Percentiles rank a stretch among this genome's conserved stretches.
Conservation (phyloP, 2,888 invertebrate species). For the Troilus luridus region DNA sequence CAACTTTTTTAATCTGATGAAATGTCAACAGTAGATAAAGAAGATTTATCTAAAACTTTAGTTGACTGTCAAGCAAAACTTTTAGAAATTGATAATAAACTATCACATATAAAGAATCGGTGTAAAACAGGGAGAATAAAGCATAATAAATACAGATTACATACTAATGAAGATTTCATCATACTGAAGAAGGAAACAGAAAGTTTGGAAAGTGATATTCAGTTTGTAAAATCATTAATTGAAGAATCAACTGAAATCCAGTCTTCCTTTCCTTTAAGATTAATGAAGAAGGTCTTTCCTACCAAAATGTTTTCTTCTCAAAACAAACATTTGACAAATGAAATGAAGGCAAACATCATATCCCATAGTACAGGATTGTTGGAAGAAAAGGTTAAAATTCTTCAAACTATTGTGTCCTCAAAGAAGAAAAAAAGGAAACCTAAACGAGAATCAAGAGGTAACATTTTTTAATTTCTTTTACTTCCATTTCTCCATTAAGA, state of each 20-base stretch:
- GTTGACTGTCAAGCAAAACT: slow-evolving; percentile 16
- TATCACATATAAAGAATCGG: slow-evolving; percentile 9
- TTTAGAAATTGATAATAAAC: neutral
- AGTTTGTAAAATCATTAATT: neutral
- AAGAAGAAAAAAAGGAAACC: slow-evolving; percentile 44
- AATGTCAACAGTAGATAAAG: neutral
- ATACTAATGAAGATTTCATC: slow-evolving; percentile 25
- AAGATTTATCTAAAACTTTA: slow-evolving; percentile 29
- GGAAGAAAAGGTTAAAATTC: slow-evolving; percentile 37
- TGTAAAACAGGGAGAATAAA: neutral
- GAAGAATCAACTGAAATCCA: slow-evolving; percentile 22
- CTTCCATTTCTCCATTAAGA: neutral
- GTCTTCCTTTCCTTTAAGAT: slow-evolving; percentile 4
- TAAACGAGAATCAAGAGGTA: slow-evolving; percentile 26
- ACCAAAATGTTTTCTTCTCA: slow-evolving; percentile 18
- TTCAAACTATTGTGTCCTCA: neutral
- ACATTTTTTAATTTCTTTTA: neutral
- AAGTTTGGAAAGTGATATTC: slow-evolving; percentile 12
- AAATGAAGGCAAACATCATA: slow-evolving; percentile 23
- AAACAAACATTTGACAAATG: neutral
- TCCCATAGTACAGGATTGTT: slow-evolving; percentile 12
- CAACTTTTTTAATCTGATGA: neutral
- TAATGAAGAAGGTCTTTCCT: slow-evolving; percentile 19
- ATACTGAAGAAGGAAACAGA: slow-evolving; percentile 33
- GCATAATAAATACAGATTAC: slow-evolving; percentile 8